phyloP scores from a whole-genome alignment of 2,888 invertebrate genomes.

The Exocentrus adspersus region DNA sequence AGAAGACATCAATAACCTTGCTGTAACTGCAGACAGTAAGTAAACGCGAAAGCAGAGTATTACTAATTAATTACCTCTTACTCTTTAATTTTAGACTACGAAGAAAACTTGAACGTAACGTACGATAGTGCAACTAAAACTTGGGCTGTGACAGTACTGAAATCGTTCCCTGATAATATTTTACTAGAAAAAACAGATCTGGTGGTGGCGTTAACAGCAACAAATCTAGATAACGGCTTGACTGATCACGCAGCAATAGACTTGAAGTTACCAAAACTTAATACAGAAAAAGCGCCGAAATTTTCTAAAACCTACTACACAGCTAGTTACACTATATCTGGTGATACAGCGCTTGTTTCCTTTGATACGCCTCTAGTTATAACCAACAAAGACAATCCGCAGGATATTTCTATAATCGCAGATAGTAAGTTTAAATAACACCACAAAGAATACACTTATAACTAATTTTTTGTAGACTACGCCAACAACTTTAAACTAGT shows the following conservation, averaged over 20 bases:
- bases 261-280: background rate
- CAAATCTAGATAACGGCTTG: conserved; percentile 21
- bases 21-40: conserved; percentile 15
- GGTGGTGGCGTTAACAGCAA: conserved; percentile 30
- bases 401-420: conserved; percentile 7
- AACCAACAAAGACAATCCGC: conserved; percentile 8
- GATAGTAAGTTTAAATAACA: conserved; percentile 23
- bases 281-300: conserved; percentile 6
- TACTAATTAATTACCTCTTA: too few species aligned
- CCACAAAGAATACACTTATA: background rate
- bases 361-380: conserved; percentile 12
- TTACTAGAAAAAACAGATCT: conserved; percentile 14
- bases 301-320: conserved; percentile 31
- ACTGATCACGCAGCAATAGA: conserved; percentile 11
- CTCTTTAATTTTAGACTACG: conserved; percentile 8
- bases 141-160: conserved; percentile 5
- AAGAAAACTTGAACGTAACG: background rate
- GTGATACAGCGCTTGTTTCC: background rate
- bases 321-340: conserved; percentile 21
- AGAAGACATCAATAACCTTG: background rate
- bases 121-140: background rate
- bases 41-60: too few species aligned
- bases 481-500: conserved; percentile 26
- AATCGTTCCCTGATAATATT: background rate
- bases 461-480: conserved; percentile 29